phyloP scores from a whole-genome alignment of 2,113 vertebrate species.

The Guaruba guarouba region DNA sequence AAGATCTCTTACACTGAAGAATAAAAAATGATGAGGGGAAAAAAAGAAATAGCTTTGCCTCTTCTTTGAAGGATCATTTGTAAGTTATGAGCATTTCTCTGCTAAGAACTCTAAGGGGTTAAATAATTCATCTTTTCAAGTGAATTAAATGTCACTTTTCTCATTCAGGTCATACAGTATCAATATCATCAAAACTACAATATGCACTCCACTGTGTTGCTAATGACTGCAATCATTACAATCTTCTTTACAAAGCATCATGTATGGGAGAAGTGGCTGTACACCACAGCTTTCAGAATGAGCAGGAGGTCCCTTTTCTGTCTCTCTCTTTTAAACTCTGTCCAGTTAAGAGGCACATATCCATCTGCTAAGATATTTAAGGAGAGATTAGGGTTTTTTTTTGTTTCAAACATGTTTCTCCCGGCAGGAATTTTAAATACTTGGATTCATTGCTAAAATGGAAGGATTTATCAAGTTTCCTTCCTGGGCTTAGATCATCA shows the following conservation, averaged over 20 bases:
- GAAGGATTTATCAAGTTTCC: background rate
- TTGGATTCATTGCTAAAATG: background rate
- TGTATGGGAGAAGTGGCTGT: background rate
- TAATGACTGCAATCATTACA: background rate
- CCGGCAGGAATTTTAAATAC: background rate
- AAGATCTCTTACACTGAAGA: background rate
- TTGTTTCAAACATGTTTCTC: background rate
- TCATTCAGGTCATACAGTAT: background rate
- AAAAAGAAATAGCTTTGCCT: rapidly evolving
- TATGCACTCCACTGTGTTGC: background rate
- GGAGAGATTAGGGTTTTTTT: background rate
- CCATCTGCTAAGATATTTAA: background rate
- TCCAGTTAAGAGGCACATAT: background rate
- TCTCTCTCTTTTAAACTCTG: background rate
- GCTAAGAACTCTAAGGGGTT: background rate
- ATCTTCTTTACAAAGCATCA: rapidly evolving
- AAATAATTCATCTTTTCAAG: background rate
- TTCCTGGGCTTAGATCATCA: background rate
- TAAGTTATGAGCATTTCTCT: background rate
- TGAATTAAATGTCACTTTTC: background rate
- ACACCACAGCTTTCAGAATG: background rate
- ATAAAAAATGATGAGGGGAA: background rate
- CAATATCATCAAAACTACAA: background rate
- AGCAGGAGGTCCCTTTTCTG: background rate
- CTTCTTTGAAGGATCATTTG: background rate